Evolutionary conservation across 2,888 invertebrate species (phyloP), one percentile per base, ranked within the genome.

Genomic region (Argyresthia goedartella): DNA sequence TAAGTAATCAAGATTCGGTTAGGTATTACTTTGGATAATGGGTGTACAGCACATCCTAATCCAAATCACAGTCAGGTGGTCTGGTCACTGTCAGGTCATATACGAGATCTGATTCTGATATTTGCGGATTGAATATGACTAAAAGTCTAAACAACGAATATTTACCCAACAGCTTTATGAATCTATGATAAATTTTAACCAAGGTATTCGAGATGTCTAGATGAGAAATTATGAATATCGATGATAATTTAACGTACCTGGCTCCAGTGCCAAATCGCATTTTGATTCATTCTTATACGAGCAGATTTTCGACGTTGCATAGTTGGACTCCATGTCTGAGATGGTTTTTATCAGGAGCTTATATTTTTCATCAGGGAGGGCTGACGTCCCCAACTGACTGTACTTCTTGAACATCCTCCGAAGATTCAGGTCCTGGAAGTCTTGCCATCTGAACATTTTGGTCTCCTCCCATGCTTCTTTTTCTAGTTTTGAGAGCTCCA

Each of bases 221-320:
- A 25, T 6, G 2, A 25, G n/a, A 25, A 25, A 25, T 25, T 4
- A 4, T 25, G 6, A 25, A 25, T 25, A 25, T 25, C 25, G 25
- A 25, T 4, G 25, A 25, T 25, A 25, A 25, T 25, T 25, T 39
- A 39, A 46, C 64, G 72, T 69, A 91, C 91, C 93, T 56, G 95
- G 94, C 65, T 95, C 94, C 42, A 95, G 79, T 11, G 89, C 72
- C 16, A 95, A 74, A 65, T 93, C 90, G 61, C 95, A 94, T 59
- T 91, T 92, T 0, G 67, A 76, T 0, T 68, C 64, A 57, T 93
- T 79, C 42, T 89, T 89, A 60, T 76, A 93, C n/a, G 90, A 89
- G 64, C 95, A 95, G 14, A 95, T 89, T 71, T 92, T 94, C 0
- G 94, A 91, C 10, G 90, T 94, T 0, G 93, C 91, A 65, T 93